Evolutionary conservation across 1,140 invertebrate species (phyloP).

Genomic region (Brachionus calyciflorus): DNA sequence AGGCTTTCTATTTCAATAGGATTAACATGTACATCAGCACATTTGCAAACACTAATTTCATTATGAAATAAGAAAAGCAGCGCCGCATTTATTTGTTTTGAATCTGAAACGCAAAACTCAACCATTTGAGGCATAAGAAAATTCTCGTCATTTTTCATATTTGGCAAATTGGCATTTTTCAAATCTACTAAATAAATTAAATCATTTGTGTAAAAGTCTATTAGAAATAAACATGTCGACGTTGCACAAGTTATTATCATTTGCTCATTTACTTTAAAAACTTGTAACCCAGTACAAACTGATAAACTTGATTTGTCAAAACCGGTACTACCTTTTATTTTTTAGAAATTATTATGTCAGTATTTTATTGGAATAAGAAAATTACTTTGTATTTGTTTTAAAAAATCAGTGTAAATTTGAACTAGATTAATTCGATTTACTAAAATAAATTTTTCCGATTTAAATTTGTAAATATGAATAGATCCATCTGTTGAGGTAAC

Average conservation of each 20-base stretch:
- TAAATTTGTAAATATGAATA: conserved; percentile 20
- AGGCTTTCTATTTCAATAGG: background rate
- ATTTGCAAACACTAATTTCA: conserved; percentile 21
- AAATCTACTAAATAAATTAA: conserved; percentile 32
- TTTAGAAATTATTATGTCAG: background rate
- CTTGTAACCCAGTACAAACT: conserved; percentile 8
- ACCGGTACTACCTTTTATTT: background rate
- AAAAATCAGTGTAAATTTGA: conserved; percentile 3
- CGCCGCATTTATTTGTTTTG: conserved; percentile 18
- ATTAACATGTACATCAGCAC: background rate
- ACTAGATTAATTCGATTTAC: conserved; percentile 21
- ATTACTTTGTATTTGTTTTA: conserved; percentile 13
- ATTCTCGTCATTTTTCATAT: too few species aligned
- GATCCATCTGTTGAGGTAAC: conserved; percentile 2
- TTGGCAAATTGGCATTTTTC: background rate
- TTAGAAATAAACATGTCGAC: conserved; percentile 9
- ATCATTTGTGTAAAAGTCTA: conserved; percentile 8
- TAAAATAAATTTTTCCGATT: background rate
- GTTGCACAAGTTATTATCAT: background rate
- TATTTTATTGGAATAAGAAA: background rate
- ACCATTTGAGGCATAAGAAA: conserved; percentile 2
- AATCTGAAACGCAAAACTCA: background rate
- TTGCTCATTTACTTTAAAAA: conserved; percentile 18
- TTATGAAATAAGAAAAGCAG: conserved; percentile 24
- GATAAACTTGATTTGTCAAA: background rate